A percentile compares a stretch with the other conserved stretches of the same genome.
phyloP scores from a whole-genome alignment of 2,797 vertebrate species.

The Pangasius sanitwongsei region DNA sequence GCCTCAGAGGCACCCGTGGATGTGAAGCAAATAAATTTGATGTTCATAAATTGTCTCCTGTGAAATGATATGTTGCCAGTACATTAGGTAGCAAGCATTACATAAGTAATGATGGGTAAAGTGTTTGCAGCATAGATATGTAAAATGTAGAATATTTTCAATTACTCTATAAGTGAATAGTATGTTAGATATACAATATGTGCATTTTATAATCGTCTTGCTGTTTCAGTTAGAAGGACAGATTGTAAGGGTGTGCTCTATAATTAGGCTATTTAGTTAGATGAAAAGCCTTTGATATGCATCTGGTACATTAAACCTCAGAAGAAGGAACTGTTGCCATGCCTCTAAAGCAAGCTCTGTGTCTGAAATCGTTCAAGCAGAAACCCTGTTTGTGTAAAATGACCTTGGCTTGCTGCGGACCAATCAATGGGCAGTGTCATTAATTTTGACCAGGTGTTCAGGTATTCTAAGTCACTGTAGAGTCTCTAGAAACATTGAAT shows the following conservation, averaged over 20 bases:
- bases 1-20: slow-evolving; percentile 26
- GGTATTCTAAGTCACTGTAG: slow-evolving; percentile 50
- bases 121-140: background rate
- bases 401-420: slow-evolving; percentile 40
- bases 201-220: background rate
- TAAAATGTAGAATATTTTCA: background rate
- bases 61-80: slow-evolving; percentile 38
- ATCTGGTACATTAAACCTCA: slow-evolving; percentile 28
- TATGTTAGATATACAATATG: background rate
- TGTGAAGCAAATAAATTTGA: slow-evolving; percentile 33
- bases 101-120: slow-evolving; percentile 14
- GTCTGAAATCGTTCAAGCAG: slow-evolving; percentile 20
- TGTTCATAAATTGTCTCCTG: slow-evolving; percentile 23
- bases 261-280: slow-evolving; percentile 12
- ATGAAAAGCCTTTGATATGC: slow-evolving; percentile 23
- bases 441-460: slow-evolving; percentile 40
- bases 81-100: slow-evolving; percentile 28
- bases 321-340: background rate
- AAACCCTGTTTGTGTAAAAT: slow-evolving; percentile 37
- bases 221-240: background rate
- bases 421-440: slow-evolving; percentile 45
- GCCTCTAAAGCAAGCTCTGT: background rate
- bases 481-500: slow-evolving; percentile 56
- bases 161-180: background rate
- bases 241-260: background rate